Evolutionary conservation across 2,888 invertebrate genomes (phyloP), one percentile per base, ranked within the genome.

Genomic region (Psylliodes chrysocephalus): DNA sequence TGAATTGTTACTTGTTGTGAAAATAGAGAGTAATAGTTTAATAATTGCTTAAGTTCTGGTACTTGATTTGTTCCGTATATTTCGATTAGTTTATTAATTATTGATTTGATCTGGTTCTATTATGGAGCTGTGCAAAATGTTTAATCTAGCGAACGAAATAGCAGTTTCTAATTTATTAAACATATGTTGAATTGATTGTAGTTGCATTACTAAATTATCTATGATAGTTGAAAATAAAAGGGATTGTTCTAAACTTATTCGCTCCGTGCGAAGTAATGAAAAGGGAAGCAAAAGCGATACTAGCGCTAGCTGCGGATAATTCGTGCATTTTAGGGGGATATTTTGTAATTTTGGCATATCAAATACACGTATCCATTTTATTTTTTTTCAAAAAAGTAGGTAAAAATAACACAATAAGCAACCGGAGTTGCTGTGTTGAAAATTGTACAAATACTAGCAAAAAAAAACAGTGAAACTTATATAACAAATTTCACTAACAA

Each of bases 181-280:
- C 1, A 51, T 51, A 4, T 35, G 25, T 17, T 19, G 17, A 5
- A 51, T 12, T 12, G n/a, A 17, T 6, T 51, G 51, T 33, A 30
- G 12, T 51, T 51, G 51, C 17, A 51, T 17, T 28, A 30, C 6
- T 51, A 51, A 2, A n/a, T 35, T 51, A n/a, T 51, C 51, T 0
- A 35, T 17, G 10, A 33, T 51, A 33, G 15, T 40, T 12, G 38
- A 40, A 15, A 40, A 40, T 40, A 15, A 12, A 40, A 40, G 15
- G 2, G 38, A 2, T 6, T 51, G 18, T 33, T 51, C 51, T 51
- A 51, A 5, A 6, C 17, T 51, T n/a, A n/a, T n/a, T n/a, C n/a
- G n/a, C n/a, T n/a, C n/a, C n/a, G n/a, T n/a, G n/a, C n/a, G n/a
- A n/a, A n/a, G n/a, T n/a, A n/a, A n/a, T n/a, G n/a, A n/a, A n/a